Base-by-base conservation (phyloP, 2,113 vertebrate species). In the Silurus meridionalis region DNA sequence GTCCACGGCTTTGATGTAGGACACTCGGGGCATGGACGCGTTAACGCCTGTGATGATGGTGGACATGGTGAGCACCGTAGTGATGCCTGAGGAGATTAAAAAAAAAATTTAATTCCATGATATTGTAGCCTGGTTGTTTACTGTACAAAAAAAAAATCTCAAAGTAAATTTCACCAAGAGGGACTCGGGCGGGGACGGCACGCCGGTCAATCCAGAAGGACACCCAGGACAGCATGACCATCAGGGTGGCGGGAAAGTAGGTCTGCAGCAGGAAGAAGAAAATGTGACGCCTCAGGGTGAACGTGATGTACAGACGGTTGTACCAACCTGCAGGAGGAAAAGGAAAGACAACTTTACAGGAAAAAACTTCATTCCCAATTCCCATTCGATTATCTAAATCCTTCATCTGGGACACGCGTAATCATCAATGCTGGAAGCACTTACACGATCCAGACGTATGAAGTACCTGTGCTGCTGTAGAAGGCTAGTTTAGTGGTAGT, bases 1-100 rank as follows among this genome's bases (percentile, higher is more conserved):
- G 91, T 96, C 97, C 93, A 98, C 97, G 0, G 97, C 97, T 94
- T 98, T 98, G 92, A 98, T 96, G 94, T 98, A 98, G 89, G 97
- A 97, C 8, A 97, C 97, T 1, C 96, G 94, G 17, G 97, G 97
- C 97, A 98, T 97, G 93, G 97, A 98, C 78, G 97, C 97, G 0
- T 98, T 98, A 71, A 98, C 96, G 0, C 97, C 97, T 0, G 96
- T 97, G 92, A 96, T 96, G 94, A 96, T 96, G 0, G 93, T 94
- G 50, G 94, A 96, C 93, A 94, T 93, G 85, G 94, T 92, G 89
- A 95, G 93, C 87, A 95, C 92, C 0, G 96, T 96, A 37, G 95
- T 96, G 89, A 96, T 96, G 2, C 93, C 93, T 95, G 81, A 82
- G 10, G 19, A 86, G 21, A 46, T 2, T 25, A 52, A 46, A 48